Percentiles rank a stretch among this genome's conserved stretches.
Conservation (phyloP, 2,888 invertebrate species). For the Serripes groenlandicus region DNA sequence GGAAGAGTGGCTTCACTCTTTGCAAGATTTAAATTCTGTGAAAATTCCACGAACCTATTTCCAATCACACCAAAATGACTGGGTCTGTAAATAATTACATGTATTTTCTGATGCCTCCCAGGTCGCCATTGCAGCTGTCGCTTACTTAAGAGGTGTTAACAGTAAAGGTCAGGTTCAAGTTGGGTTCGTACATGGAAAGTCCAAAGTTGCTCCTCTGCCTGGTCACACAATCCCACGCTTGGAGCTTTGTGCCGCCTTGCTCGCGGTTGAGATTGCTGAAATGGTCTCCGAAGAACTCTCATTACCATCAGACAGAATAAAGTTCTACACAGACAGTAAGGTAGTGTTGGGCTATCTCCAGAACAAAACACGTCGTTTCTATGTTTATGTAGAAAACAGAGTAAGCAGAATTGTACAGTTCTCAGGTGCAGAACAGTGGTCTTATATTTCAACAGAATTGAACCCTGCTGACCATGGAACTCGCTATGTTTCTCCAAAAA, state of each 20-base stretch:
- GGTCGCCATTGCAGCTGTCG: constrained; percentile 49
- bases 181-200: background rate
- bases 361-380: background rate
- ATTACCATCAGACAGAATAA: background rate
- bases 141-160: background rate
- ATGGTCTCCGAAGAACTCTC: background rate
- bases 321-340: background rate
- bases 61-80: too few relatives aligned
- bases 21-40: background rate
- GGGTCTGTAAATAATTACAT: background rate
- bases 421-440: background rate
- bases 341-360: background rate
- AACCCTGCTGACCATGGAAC: background rate
- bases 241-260: constrained; percentile 11
- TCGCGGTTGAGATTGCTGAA: background rate
- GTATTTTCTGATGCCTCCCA: constrained; percentile 57
- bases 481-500: background rate
- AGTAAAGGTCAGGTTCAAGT: background rate
- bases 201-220: background rate
- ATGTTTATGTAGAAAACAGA: background rate
- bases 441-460: background rate
- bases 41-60: background rate
- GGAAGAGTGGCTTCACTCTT: background rate
- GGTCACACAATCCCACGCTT: background rate
- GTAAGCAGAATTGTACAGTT: background rate